Base-by-base conservation (phyloP, 2,113 vertebrate genomes). In the Semnornis frantzii region DNA sequence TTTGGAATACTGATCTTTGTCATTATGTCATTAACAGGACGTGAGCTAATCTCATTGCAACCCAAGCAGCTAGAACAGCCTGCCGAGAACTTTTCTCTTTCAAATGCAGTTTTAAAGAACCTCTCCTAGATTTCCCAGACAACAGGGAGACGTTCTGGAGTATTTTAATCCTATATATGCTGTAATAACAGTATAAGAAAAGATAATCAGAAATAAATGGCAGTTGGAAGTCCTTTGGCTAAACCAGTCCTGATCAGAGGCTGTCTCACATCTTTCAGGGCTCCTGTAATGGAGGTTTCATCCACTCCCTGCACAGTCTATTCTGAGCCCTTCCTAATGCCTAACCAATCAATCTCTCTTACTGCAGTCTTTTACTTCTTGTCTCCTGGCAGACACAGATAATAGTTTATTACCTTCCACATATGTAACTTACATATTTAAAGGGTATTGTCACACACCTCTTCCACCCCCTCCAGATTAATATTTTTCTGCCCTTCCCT, bases 351-450 rank as follows among this genome's bases (percentile, higher is more conserved):
- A 55, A 90, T 75, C 62, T 92, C 48, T 8, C 17, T 52, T 64
- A 60, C 31, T 78, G 65, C 71, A 77, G 64, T 68, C 70, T 63
- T 60, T 75, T 72, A 37, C 42, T 72, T 78, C 76, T 63, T 64
- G 65, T 81, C 73, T 88, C 54, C 83, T 90, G 70, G 54, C 58
- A 93, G 83, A 62, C 55, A 58, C 37, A 89, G 82, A 80, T 85
- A 90, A 84, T 70, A 72, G 25, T 71, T 88, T 75, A 81, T 84
- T 90, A 74, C 69, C 37, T 92, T 78, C 65, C 78, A 24, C 37
- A 37, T 62, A 39, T 1, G 3, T 70, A 88, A 42, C 76, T 76
- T 57, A 88, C 64, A 27, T 63, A 28, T 83, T 77, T 88, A 63
- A 92, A 80, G n/a, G 12, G 14, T 60, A 71, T 77, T 59, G 55